Evolutionary conservation across 30 jellyfish, hydroid and myxozoan species (phyloP).

Genomic region (Pseudorhiza aurosa): DNA sequence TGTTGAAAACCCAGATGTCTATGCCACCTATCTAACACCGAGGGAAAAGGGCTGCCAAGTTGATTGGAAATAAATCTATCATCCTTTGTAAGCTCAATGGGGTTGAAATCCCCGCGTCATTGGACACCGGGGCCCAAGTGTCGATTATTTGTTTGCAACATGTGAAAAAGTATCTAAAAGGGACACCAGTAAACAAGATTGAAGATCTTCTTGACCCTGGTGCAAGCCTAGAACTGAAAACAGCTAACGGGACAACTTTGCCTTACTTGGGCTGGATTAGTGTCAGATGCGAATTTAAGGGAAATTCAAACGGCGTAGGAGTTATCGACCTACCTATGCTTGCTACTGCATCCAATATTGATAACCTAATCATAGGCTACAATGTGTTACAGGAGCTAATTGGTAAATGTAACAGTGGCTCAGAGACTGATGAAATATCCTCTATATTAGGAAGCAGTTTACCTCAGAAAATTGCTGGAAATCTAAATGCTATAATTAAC

Average conservation of each 20-base stretch:
- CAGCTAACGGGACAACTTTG: conserved; percentile 11
- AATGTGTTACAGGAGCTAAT: conserved; percentile 11
- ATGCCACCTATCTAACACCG: conserved; percentile 2
- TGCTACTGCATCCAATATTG: conserved; percentile 1
- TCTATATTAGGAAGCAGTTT: conserved; percentile 11
- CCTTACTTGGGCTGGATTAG: conserved; percentile 42
- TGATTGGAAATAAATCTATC: conserved; percentile 6
- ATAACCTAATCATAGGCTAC: conserved; percentile 19
- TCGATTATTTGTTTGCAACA: conserved; percentile 24
- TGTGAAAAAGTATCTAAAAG: conserved; percentile 6
- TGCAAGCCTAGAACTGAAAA: neutral
- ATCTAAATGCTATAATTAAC: neutral
- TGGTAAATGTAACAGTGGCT: conserved; percentile 14
- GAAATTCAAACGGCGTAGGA: neutral
- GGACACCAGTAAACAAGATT: neutral
- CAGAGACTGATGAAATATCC: conserved; percentile 19
- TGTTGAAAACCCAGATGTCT: conserved; percentile 1
- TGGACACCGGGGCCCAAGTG: conserved; percentile 52
- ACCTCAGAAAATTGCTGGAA: neutral
- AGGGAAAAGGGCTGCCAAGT: neutral
- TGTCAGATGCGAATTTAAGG: conserved; percentile 6
- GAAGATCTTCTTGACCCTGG: neutral
- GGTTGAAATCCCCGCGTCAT: conserved; percentile 21
- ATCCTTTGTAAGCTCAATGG: conserved; percentile 13
- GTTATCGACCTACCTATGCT: neutral